A percentile compares a stretch with the other conserved stretches of the same genome.
Conservation (phyloP, 2,888 invertebrate species). For the Plagodis pulveraria region DNA sequence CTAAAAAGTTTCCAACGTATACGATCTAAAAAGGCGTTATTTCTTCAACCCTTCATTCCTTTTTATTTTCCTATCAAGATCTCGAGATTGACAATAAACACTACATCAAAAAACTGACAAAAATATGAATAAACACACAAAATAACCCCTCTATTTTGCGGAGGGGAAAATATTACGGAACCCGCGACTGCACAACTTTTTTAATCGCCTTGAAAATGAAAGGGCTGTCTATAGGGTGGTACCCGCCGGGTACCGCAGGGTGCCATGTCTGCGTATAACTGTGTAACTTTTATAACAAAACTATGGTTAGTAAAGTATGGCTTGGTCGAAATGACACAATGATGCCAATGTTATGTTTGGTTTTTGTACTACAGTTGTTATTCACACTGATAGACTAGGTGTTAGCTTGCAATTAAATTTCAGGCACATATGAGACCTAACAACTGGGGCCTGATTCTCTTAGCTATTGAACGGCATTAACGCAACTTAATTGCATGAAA, state of each 20-base stretch:
- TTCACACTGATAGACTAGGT: no score
- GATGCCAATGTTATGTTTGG: no score
- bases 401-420: no score
- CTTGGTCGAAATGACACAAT: no score
- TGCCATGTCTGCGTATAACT: slow-evolving; percentile 46
- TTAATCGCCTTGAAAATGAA: slow-evolving; percentile 64
- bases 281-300: slow-evolving; percentile 42
- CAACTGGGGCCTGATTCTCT: no score
- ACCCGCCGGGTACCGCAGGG: slow-evolving; percentile 32
- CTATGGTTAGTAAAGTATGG: slow-evolving; percentile 1
- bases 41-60: slow-evolving; percentile 17
- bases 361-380: no score
- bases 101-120: slow-evolving; percentile 42
- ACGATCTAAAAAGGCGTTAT: no score
- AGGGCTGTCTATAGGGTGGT: slow-evolving; percentile 44
- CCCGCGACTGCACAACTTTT: slow-evolving; percentile 60
- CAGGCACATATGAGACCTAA: no score
- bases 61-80: slow-evolving; percentile 42
- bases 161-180: slow-evolving; percentile 50
- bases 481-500: no score
- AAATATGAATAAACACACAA: slow-evolving; percentile 47
- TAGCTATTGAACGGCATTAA: no score
- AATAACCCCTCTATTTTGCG: slow-evolving; percentile 37
- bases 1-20: no score
- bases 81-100: slow-evolving; percentile 58